A percentile compares a stretch with the other conserved stretches of the same genome.
Evolutionary conservation across 1,140 invertebrate species (phyloP).

Genomic region (Orchesella cincta): DNA sequence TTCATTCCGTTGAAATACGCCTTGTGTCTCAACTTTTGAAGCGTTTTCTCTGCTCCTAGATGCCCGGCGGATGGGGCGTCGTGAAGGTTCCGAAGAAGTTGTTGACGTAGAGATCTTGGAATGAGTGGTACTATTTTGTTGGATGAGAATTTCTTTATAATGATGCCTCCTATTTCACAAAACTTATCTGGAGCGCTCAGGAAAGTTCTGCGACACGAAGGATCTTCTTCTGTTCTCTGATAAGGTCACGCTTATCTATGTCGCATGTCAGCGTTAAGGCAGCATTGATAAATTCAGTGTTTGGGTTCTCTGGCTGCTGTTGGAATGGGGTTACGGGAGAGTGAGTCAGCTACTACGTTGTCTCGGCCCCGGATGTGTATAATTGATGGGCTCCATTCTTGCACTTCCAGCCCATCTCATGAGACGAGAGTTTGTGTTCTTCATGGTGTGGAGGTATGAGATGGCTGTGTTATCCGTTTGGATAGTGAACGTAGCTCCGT

Average conservation of each 20-base stretch:
- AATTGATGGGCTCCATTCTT: constrained; percentile 31
- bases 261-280: neutral
- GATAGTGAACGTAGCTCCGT: neutral
- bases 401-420: neutral
- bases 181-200: neutral
- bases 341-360: constrained; percentile 46
- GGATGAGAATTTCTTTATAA: neutral
- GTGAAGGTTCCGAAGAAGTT: constrained; percentile 9
- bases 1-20: neutral
- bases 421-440: neutral
- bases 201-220: neutral
- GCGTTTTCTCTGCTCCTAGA: neutral
- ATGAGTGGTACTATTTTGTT: neutral
- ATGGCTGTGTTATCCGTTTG: neutral
- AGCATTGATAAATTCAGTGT: neutral
- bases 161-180: neutral
- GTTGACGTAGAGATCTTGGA: neutral
- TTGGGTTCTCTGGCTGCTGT: neutral
- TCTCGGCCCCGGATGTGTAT: constrained; percentile 43
- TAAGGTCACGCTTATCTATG: neutral
- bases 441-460: neutral
- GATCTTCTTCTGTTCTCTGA: neutral
- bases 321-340: constrained; percentile 35
- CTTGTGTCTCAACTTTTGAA: neutral
- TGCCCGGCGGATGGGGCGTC: constrained; percentile 10